Conservation (phyloP, 2,797 vertebrate genomes). For the Enteromius argenteus region DNA sequence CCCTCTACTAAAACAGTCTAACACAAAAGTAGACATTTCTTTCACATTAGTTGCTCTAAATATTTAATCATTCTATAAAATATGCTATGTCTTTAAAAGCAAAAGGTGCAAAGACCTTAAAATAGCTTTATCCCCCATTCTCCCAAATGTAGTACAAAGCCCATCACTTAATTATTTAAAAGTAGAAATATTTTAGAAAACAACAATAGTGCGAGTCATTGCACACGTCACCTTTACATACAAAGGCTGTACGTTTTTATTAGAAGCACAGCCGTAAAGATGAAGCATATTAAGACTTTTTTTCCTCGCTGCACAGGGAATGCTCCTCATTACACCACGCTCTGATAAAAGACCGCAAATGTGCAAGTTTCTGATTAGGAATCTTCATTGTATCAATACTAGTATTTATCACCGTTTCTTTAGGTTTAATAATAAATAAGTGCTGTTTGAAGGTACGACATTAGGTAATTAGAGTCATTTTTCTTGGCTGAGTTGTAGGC, state of each 20-base stretch:
- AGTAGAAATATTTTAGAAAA: slow-evolving; percentile 97
- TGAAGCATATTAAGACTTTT: slow-evolving; percentile 49
- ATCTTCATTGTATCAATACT: slow-evolving; percentile 43
- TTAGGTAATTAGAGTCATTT: slow-evolving; percentile 36
- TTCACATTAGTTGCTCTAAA: slow-evolving; percentile 53
- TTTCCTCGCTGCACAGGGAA: slow-evolving; percentile 37
- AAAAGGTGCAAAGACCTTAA: slow-evolving; percentile 72
- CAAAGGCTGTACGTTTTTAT: slow-evolving; percentile 6
- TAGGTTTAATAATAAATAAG: slow-evolving; percentile 59
- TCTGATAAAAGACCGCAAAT: slow-evolving; percentile 13
- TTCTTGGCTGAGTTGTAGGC: slow-evolving; percentile 20
- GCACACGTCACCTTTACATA: slow-evolving; percentile 78
- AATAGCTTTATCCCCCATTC: slow-evolving; percentile 65
- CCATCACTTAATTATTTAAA: slow-evolving; percentile 77
- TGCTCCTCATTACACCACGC: slow-evolving; percentile 15
- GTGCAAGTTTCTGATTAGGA: slow-evolving; percentile 32
- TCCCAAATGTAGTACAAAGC: slow-evolving; percentile 79
- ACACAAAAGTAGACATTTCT: slow-evolving; percentile 40
- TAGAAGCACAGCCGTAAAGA: slow-evolving; percentile 29
- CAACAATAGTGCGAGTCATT: slow-evolving; percentile 92
- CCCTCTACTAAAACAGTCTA: slow-evolving; percentile 37
- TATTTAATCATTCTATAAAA: slow-evolving; percentile 60
- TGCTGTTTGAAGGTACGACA: slow-evolving; percentile 52
- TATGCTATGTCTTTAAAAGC: slow-evolving; percentile 51
- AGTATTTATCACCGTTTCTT: slow-evolving; percentile 39